A percentile compares a stretch with the other conserved stretches of the same genome.
Conservation (phyloP, 2,797 vertebrate genomes). For the Malacoctenus gilli region DNA sequence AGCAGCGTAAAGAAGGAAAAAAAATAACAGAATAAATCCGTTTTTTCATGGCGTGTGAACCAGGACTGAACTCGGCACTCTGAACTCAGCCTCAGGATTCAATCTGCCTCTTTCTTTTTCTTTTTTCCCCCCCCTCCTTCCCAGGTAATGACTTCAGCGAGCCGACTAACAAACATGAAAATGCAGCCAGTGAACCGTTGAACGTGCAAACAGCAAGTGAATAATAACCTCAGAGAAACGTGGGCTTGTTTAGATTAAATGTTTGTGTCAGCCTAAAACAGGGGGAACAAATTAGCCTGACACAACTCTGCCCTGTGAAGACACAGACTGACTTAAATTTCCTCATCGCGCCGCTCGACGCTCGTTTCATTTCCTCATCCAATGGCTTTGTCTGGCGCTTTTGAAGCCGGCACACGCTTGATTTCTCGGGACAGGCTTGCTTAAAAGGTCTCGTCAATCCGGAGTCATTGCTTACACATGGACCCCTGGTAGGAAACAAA, state of each 20-base stretch:
- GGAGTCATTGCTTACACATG: slow-evolving; percentile 72
- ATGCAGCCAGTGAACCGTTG: slow-evolving; percentile 26
- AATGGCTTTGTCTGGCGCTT: slow-evolving; percentile 2
- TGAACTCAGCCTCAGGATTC: slow-evolving; percentile 43
- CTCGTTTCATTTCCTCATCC: not conserved
- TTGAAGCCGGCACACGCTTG: not conserved
- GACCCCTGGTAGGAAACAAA: slow-evolving; percentile 67
- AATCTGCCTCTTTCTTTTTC: slow-evolving; percentile 23
- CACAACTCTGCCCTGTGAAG: not conserved
- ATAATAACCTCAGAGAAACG: slow-evolving; percentile 35
- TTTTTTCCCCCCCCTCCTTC: not conserved
- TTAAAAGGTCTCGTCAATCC: slow-evolving; percentile 53
- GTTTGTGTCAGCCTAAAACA: slow-evolving; percentile 27
- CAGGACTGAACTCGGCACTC: slow-evolving; percentile 31
- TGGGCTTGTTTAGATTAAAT: slow-evolving; percentile 7
- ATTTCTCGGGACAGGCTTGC: slow-evolving; percentile 44
- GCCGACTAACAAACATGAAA: slow-evolving; percentile 38
- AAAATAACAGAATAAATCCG: slow-evolving; percentile 10
- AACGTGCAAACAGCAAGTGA: slow-evolving; percentile 24
- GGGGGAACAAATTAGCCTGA: slow-evolving; percentile 20
- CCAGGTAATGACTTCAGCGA: slow-evolving; percentile 38
- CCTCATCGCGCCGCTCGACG: not conserved
- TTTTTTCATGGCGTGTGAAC: slow-evolving; percentile 28
- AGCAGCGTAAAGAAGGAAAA: slow-evolving; percentile 27
- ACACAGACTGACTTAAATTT: not conserved